These are phyloP conservation scores for Lumbricus terrestris DNA, from an alignment of 2,888 invertebrate genomes.

Conservation along the genomic window DNA sequence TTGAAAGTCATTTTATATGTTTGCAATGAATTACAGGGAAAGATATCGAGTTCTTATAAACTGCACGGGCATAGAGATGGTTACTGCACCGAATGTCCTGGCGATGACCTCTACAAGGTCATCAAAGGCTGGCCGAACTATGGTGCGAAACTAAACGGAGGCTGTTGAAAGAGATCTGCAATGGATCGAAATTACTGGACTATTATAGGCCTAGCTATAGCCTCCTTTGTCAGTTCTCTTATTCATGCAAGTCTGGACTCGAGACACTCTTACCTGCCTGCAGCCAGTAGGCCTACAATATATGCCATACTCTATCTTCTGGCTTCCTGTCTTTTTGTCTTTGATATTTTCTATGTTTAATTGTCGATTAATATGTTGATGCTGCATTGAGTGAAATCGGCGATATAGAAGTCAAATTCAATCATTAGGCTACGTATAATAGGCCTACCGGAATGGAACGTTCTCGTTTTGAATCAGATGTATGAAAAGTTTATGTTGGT, in stretches of 20 bases:
- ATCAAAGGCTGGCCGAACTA: constrained; percentile 42
- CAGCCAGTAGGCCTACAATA: too few relatives aligned
- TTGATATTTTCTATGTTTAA: too few relatives aligned
- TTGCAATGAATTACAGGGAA: constrained; percentile 28
- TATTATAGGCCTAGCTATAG: too few relatives aligned
- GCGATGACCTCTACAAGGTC: constrained; percentile 42
- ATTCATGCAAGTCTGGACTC: not conserved
- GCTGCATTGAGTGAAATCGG: too few relatives aligned
- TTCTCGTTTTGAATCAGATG: too few relatives aligned
- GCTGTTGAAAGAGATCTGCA: not conserved
- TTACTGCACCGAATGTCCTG: constrained; percentile 45
- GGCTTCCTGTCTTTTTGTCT: not conserved
- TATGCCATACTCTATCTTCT: not conserved
- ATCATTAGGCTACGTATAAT: too few relatives aligned
- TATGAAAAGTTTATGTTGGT: too few relatives aligned
- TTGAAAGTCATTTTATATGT: not conserved
- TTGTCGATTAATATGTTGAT: too few relatives aligned
- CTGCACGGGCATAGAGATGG: constrained; percentile 51
- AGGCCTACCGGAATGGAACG: too few relatives aligned
- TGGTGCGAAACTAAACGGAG: not conserved
- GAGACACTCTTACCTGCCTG: not conserved
- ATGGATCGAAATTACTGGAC: not conserved
- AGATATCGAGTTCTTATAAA: constrained; percentile 43
- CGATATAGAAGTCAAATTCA: too few relatives aligned
- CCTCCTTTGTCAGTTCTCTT: not conserved